These are phyloP conservation scores for Anoncus sp. DNA, from an alignment of 2,888 invertebrate species.

Conservation along the genomic window DNA sequence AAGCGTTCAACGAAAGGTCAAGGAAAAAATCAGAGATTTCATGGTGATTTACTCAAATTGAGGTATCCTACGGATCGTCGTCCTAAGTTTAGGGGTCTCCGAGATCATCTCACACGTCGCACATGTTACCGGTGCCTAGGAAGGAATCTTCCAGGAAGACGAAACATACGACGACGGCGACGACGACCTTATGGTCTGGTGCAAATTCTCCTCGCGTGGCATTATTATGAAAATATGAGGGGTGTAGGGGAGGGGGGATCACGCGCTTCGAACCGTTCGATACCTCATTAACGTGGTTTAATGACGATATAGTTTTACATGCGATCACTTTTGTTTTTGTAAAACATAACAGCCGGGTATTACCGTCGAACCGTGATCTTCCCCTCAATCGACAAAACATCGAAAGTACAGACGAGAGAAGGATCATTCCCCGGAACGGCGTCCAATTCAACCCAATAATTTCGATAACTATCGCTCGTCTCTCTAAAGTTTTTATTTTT, in stretches of 20 bases:
- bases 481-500: conserved; percentile 10
- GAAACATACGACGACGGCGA: neutral
- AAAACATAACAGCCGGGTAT: conserved; percentile 49
- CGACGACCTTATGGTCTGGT: conserved; percentile 39
- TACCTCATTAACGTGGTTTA: conserved; percentile 56
- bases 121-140: conserved; percentile 48
- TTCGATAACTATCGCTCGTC: conserved; percentile 65
- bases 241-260: conserved; percentile 42
- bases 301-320: conserved; percentile 55
- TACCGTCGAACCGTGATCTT: conserved; percentile 36
- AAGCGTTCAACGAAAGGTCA: conserved; percentile 54
- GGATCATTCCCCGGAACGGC: conserved; percentile 63
- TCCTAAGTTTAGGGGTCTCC: conserved; percentile 35
- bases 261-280: conserved; percentile 43
- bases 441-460: conserved; percentile 66
- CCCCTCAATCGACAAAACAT: conserved; percentile 16
- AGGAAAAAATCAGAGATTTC: conserved; percentile 65
- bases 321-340: conserved; percentile 56
- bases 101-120: conserved; percentile 56
- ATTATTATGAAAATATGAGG: conserved; percentile 76
- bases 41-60: conserved; percentile 71
- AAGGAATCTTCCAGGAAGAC: conserved; percentile 62
- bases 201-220: conserved; percentile 52
- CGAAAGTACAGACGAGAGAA: conserved; percentile 28
- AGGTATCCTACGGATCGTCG: conserved; percentile 65